phyloP scores from a whole-genome alignment of 2,113 vertebrate genomes.

The Amphiprion percula region DNA sequence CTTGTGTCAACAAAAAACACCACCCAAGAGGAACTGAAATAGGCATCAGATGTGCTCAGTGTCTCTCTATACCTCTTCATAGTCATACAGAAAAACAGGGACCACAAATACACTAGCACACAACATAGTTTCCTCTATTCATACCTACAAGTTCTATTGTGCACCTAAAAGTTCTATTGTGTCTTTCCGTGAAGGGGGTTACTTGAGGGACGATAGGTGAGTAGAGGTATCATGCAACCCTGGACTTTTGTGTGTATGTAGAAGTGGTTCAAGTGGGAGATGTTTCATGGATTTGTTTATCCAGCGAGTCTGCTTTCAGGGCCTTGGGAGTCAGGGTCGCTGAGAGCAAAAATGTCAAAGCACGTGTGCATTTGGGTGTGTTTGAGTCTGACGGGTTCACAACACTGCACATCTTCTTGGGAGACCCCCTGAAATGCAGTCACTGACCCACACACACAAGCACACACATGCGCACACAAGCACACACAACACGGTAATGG shows the following conservation, averaged over 20 bases:
- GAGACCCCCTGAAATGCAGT: constrained; percentile 69
- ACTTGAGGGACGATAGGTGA: constrained; percentile 24
- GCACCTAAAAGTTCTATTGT: neutral
- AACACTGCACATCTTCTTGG: constrained; percentile 49
- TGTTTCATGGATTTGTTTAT: constrained; percentile 27
- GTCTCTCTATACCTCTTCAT: constrained; percentile 6
- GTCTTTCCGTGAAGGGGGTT: constrained; percentile 10
- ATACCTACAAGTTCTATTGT: neutral
- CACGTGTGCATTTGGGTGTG: constrained; percentile 32
- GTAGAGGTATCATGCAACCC: constrained; percentile 60
- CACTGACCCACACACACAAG: constrained; percentile 68
- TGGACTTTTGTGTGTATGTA: constrained; percentile 43
- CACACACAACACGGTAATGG: constrained; percentile 77
- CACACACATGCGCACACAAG: constrained; percentile 46
- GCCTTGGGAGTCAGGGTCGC: constrained; percentile 61
- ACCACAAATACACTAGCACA: neutral
- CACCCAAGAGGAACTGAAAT: neutral
- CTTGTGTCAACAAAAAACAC: constrained; percentile 1
- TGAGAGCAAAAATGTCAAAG: constrained; percentile 51
- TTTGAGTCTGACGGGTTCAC: constrained; percentile 62
- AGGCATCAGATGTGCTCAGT: constrained; percentile 5
- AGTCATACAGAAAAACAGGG: constrained; percentile 4
- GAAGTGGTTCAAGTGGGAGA: constrained; percentile 39
- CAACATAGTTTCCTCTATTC: neutral
- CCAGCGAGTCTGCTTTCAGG: constrained; percentile 36